phyloP scores from a whole-genome alignment of 2,797 vertebrate genomes.

The Gymnodraco acuticeps region DNA sequence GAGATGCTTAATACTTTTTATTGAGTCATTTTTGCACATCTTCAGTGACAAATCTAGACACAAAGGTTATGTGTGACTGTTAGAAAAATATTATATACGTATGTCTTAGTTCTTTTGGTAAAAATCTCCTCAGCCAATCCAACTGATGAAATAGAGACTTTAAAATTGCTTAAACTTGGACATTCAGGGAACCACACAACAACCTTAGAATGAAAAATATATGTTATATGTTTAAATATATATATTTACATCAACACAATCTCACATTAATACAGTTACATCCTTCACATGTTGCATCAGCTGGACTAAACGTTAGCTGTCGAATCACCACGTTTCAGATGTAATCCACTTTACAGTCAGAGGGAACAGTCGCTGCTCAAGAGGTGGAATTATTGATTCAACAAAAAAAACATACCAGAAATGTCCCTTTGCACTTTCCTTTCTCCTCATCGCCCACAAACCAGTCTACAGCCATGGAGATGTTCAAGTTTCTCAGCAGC shows the following conservation, averaged over 20 bases:
- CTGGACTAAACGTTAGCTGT: conserved; percentile 17
- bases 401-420: not conserved
- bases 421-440: conserved; percentile 12
- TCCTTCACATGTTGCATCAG: conserved; percentile 65
- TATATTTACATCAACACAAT: conserved; percentile 37
- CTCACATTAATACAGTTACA: conserved; percentile 21
- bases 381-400: conserved; percentile 11
- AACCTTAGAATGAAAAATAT: conserved; percentile 59
- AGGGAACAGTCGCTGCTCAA: conserved; percentile 33
- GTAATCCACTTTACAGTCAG: not conserved
- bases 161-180: conserved; percentile 35
- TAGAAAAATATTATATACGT: conserved; percentile 69
- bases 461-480: not conserved
- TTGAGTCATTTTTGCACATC: conserved; percentile 53
- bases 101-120: conserved; percentile 9
- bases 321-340: not conserved
- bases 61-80: conserved; percentile 42
- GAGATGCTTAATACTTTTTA: conserved; percentile 47
- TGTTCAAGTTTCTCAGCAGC: conserved; percentile 31
- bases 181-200: conserved; percentile 34
- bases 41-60: conserved; percentile 45
- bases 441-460: not conserved
- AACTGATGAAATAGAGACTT: conserved; percentile 41
- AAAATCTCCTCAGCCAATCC: conserved; percentile 21
- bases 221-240: conserved; percentile 32